These are phyloP conservation scores for Cassiopea andromeda DNA, from an alignment of 30 jellyfish, hydroid and myxozoan species.

Conservation along the genomic window DNA sequence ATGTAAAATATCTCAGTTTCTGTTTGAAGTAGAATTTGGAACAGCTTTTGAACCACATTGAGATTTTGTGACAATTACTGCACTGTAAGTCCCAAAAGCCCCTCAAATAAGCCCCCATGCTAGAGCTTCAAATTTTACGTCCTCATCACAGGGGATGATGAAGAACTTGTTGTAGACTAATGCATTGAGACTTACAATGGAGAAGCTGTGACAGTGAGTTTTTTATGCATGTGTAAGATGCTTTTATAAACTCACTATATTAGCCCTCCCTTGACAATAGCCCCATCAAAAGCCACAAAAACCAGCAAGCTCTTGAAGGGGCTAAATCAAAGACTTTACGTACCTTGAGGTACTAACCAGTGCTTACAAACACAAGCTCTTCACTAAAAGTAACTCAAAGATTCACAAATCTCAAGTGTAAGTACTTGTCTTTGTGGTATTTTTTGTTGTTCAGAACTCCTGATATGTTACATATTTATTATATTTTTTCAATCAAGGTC, in stretches of 20 bases:
- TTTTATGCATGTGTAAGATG: no score
- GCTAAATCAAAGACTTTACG: not conserved
- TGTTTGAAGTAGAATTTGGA: constrained; percentile 40
- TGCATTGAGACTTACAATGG: no score
- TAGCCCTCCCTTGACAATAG: no score
- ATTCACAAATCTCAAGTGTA: not conserved
- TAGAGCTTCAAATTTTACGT: not conserved
- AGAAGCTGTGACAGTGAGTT: no score
- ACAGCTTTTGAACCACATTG: constrained; percentile 5
- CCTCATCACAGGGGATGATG: no score
- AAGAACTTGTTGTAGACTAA: no score
- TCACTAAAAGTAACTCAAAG: not conserved
- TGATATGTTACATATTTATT: no score
- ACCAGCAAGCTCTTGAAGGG: no score
- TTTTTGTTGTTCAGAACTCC: not conserved
- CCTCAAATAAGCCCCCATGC: not conserved
- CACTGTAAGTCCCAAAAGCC: not conserved
- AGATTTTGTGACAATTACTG: not conserved
- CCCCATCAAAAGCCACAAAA: no score
- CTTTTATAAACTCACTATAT: no score
- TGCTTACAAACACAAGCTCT: not conserved
- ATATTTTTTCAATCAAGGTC: not conserved
- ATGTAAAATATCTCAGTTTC: constrained; percentile 12
- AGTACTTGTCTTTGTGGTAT: not conserved
- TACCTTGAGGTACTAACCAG: not conserved